A percentile compares a stretch with the other conserved stretches of the same genome.
Conservation (phyloP, 2,797 vertebrate species). For the Parambassis ranga region DNA sequence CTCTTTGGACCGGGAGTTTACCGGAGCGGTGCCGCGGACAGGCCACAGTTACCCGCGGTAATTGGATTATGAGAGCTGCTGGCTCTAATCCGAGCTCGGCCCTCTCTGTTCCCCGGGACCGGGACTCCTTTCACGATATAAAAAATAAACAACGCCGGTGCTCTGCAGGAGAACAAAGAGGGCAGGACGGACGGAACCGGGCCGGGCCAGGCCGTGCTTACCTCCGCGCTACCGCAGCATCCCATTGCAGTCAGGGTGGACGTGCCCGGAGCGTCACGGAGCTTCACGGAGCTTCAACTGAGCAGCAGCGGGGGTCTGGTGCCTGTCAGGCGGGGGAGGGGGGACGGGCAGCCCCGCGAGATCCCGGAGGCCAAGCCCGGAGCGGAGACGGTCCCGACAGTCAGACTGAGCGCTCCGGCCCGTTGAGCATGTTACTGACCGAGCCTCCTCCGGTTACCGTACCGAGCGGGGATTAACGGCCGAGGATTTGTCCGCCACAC, state of each 20-base stretch:
- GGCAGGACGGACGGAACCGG: neutral
- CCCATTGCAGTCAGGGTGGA: constrained; percentile 81
- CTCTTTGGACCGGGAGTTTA: neutral
- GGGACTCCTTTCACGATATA: constrained; percentile 6
- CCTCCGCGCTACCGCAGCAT: constrained; percentile 86
- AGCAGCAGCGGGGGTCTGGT: constrained; percentile 66
- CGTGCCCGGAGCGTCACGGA: constrained; percentile 62
- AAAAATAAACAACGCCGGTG: neutral
- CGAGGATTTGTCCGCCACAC: constrained; percentile 74
- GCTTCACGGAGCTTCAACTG: constrained; percentile 58
- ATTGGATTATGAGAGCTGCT: constrained; percentile 54
- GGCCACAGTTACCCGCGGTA: constrained; percentile 35
- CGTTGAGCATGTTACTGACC: constrained; percentile 53
- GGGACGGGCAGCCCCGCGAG: constrained; percentile 44
- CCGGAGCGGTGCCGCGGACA: neutral
- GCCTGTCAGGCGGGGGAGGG: constrained; percentile 43
- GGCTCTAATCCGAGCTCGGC: constrained; percentile 56
- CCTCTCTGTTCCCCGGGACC: constrained; percentile 16
- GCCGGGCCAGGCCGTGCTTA: constrained; percentile 45
- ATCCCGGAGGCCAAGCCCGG: constrained; percentile 37
- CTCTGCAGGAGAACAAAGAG: constrained; percentile 27
- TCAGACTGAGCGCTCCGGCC: constrained; percentile 43
- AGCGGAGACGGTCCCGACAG: constrained; percentile 32
- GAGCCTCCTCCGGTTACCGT: constrained; percentile 46
- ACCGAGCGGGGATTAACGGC: constrained; percentile 72